Percentiles rank a stretch among this genome's conserved stretches.
Conservation (phyloP, 2,113 vertebrate species). For the Melanocharis versteri region DNA sequence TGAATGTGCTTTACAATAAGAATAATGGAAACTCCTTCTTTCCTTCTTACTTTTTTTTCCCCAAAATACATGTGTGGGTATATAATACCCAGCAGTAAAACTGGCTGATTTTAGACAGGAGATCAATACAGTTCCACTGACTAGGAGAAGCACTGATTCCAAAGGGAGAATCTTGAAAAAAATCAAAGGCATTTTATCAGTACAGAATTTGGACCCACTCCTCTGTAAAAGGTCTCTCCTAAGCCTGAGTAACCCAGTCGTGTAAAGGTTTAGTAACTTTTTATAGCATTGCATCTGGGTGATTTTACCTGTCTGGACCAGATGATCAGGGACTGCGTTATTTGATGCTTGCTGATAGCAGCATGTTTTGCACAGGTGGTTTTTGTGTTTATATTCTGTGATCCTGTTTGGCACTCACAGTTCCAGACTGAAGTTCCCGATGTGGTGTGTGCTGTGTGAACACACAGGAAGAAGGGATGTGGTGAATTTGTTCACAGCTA, state of each 20-base stretch:
- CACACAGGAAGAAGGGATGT: neutral
- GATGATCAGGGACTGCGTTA: neutral
- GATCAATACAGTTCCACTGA: neutral
- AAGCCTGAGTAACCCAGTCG: neutral
- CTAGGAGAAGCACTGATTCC: neutral
- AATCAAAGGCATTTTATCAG: neutral
- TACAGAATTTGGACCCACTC: neutral
- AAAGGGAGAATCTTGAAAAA: neutral
- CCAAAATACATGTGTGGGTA: neutral
- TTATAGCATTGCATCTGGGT: neutral
- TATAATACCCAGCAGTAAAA: neutral
- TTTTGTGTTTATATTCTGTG: neutral
- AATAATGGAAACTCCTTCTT: neutral
- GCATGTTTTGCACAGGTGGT: neutral
- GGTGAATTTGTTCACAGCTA: neutral
- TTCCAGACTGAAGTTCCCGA: neutral
- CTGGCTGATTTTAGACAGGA: neutral
- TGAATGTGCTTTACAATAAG: neutral
- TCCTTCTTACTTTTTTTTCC: accelerated
- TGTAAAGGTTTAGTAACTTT: neutral
- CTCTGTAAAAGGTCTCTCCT: neutral
- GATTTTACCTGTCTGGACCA: neutral
- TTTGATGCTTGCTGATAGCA: neutral
- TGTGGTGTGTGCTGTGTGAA: neutral
- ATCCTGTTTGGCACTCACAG: neutral